Percentiles rank a stretch among this genome's conserved stretches.
These are phyloP conservation scores for Cheirogaleus medius DNA, from an alignment of 2,113 vertebrate species.

Conservation along the genomic window DNA sequence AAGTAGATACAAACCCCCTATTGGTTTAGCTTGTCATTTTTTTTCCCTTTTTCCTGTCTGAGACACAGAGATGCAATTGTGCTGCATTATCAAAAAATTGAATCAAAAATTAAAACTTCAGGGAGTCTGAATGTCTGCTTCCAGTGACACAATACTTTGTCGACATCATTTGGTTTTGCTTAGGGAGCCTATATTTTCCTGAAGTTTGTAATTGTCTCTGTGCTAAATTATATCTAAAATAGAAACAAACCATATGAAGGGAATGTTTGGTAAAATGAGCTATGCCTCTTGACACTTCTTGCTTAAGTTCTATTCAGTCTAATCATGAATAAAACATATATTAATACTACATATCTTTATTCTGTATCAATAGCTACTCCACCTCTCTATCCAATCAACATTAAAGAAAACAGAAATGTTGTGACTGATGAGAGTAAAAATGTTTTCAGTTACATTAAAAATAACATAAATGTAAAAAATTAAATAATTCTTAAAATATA, in stretches of 20 bases:
- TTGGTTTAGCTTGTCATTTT: slow-evolving; percentile 72
- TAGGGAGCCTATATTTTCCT: slow-evolving; percentile 64
- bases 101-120: slow-evolving; percentile 87
- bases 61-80: slow-evolving; percentile 75
- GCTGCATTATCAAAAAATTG: slow-evolving; percentile 85
- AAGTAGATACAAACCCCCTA: slow-evolving; percentile 67
- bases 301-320: background rate
- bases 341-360: background rate
- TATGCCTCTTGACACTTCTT: slow-evolving; percentile 30
- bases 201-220: slow-evolving; percentile 50
- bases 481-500: background rate
- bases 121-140: slow-evolving; percentile 84
- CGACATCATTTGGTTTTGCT: slow-evolving; percentile 77
- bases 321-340: slow-evolving; percentile 34
- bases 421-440: background rate
- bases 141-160: slow-evolving; percentile 79
- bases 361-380: background rate
- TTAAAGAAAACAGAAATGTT: background rate
- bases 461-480: background rate
- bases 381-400: background rate
- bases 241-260: slow-evolving; percentile 1
- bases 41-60: slow-evolving; percentile 69
- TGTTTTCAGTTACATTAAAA: background rate
- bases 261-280: slow-evolving; percentile 26
- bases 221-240: slow-evolving; percentile 59